Conservation (phyloP, 2,113 vertebrate species). For the Scortum barcoo region DNA sequence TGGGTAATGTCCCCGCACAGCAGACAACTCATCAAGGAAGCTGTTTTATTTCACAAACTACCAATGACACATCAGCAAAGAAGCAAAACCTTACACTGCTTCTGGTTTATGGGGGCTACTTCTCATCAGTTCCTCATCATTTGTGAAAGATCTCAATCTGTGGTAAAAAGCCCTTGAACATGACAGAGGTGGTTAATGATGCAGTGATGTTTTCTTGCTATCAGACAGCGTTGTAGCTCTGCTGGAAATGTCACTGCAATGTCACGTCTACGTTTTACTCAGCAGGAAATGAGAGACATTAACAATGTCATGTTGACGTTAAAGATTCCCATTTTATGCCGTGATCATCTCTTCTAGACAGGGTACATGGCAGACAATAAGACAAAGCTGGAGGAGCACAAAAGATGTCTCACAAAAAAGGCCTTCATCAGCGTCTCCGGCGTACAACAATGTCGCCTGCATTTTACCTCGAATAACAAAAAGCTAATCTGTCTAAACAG, state of each 20-base stretch:
- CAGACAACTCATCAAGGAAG: neutral
- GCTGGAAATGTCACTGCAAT: conserved; percentile 6
- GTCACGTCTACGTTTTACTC: neutral
- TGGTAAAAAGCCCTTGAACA: neutral
- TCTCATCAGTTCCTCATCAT: no score
- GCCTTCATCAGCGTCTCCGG: no score
- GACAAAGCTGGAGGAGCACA: neutral
- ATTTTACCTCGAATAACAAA: neutral
- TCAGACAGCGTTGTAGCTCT: neutral
- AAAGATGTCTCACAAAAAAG: conserved; percentile 9
- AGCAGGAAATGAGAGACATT: neutral
- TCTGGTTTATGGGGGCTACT: neutral
- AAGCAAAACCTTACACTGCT: no score
- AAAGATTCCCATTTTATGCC: neutral
- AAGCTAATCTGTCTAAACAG: neutral
- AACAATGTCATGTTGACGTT: neutral
- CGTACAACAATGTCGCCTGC: neutral
- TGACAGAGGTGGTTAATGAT: neutral
- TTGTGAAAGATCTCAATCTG: no score
- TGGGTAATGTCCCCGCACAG: neutral
- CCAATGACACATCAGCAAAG: neutral
- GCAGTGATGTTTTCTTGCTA: neutral
- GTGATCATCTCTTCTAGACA: neutral
- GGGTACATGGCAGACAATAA: neutral
- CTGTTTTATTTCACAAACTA: neutral